Percentiles rank a stretch among this genome's conserved stretches.
Evolutionary conservation across 1,140 invertebrate species (phyloP).

Genomic region (Brachionus plicatilis): DNA sequence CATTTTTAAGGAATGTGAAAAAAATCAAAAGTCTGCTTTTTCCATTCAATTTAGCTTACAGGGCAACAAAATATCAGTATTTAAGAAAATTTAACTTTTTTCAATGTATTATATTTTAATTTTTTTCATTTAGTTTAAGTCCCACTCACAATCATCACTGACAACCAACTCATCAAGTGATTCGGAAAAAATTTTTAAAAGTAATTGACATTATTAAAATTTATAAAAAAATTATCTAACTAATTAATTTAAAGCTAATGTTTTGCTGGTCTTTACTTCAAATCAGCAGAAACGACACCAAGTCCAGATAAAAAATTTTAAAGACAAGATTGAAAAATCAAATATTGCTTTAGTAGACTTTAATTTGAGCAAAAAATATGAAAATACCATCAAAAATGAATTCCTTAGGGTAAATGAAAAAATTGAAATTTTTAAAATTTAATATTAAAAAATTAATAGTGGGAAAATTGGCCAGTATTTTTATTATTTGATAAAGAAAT

Average conservation of each 20-base stretch:
- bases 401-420: not conserved
- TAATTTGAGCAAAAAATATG: not conserved
- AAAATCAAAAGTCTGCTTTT: not conserved
- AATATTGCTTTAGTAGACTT: not conserved
- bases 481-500: conserved; percentile 12
- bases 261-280: not conserved
- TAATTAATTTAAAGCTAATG: not conserved
- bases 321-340: not conserved
- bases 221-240: not conserved
- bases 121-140: not conserved
- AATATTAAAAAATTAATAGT: not conserved
- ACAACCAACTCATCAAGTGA: not conserved
- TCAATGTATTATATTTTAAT: not conserved
- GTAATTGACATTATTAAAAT: not conserved
- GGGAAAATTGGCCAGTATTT: not conserved
- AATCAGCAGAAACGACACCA: not conserved
- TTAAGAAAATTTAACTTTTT: not conserved
- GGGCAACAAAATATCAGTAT: not conserved
- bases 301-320: not conserved
- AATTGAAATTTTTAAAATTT: not conserved
- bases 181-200: not conserved
- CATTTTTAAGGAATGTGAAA: not conserved
- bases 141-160: not conserved
- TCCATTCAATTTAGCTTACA: not conserved
- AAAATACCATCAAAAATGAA: not conserved